Base-by-base conservation (phyloP, 2,113 vertebrate species). In the Hippolais icterina region DNA sequence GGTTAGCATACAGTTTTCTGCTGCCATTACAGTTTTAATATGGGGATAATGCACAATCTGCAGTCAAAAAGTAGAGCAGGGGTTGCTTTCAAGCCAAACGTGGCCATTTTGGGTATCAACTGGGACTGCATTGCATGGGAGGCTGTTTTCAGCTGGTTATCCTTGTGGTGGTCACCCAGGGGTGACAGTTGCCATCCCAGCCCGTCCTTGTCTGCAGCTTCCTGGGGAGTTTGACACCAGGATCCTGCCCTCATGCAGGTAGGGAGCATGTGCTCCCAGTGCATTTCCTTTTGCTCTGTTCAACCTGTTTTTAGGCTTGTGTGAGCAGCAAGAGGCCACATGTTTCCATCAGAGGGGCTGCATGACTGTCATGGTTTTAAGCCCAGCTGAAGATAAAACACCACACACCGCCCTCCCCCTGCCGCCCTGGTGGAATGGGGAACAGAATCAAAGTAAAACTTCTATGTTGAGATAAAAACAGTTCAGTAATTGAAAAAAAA, bases 71-170 rank as follows among this genome's bases (percentile, higher is more conserved):
- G 74, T 31, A 82, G 57, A 69, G 35, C 29, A 54, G 54, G 61
- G 61, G 27, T 35, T 76, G 49, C 37, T 90, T 91, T 75, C 61
- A 49, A 92, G 70, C 37, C n/a, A 59, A 52, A 59, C 0, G 0
- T 3, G 1, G 41, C 19, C 0, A 0, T 41, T 76, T 59, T 21
- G 17, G 54, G 7, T 86, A 12, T 44, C 19, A 42, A 4, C 44
- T 89, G 64, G 50, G 23, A 23, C 74, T 76, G 28, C 47, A 41
- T 33, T 61, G 50, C 56, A 37, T 35, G 2, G 5, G 14, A 14
- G 12, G 12, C 16, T 8, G 1, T 47, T 80, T 64, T 57, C 4
- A 3, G 39, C 12, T 5, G 2, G 20, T 77, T 56, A 63, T 74
- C 57, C 33, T 42, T 6, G 0, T 33, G 21, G 19, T 39, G n/a